Base-by-base conservation (phyloP, 2,113 vertebrate species). In the Myodes glareolus region DNA sequence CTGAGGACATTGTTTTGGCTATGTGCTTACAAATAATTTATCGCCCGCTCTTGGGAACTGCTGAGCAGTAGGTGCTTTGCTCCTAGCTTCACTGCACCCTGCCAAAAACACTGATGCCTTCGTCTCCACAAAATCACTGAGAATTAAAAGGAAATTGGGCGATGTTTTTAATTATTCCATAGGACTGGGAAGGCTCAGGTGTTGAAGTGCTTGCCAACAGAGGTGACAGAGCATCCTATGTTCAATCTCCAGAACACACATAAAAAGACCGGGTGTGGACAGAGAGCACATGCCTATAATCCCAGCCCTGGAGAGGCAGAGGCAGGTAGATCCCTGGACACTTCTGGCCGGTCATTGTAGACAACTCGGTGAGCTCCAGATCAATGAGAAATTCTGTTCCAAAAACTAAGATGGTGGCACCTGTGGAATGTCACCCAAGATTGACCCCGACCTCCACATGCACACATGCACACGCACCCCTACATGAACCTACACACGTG, bases 41-140 rank as follows among this genome's bases (percentile, higher is more conserved):
- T 6, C 23, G 6, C 21, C 33, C 11, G 4, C 21, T 23, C 14
- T 23, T 8, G 21, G 25, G 3, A 4, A 11, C 36, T 2, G 31
- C 50, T 21, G 8, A 70, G 36, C 4, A 0, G 36, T 33, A 36
- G 39, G 33, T 12, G 61, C 50, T 82, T 10, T 13, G 0, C 10
- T 36, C 93, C 50, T 11, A 6, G 21, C 36, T 25, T 8, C 13
- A 45, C 14, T 73, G 11, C 27, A 13, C 9, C 25, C n/a, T 29
- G 82, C 68, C 3, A 25, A 47, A 93, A 68, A 78, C 68, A 88
- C 4, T 19, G 47, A 73, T 31, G 12, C 21, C 23, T 85, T 10
- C 33, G 33, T 5, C 9, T 21, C 72, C 73, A 81, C 11, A 16
- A 13, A 85, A 11, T 6, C n/a, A 58, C 52, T 58, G 52, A 39